Evolutionary conservation across 2,113 vertebrate species (phyloP).

Genomic region (Eurypyga helias): DNA sequence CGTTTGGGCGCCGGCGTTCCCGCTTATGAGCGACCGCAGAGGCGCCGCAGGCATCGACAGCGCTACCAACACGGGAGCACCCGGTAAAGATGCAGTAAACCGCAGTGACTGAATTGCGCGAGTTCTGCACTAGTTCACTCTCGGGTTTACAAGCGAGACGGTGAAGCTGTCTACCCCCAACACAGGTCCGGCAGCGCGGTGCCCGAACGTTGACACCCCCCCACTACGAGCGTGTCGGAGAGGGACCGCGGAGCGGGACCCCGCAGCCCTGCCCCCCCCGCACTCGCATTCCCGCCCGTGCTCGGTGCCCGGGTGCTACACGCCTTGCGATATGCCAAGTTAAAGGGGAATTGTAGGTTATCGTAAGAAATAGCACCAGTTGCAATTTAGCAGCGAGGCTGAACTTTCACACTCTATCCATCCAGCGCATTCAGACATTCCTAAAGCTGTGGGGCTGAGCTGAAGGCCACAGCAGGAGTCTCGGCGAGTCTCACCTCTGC

Average conservation of each 20-base stretch:
- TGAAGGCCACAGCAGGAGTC: neutral
- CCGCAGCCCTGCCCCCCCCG: neutral
- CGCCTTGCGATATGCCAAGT: neutral
- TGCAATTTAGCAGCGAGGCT: neutral
- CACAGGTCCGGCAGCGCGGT: too few species aligned
- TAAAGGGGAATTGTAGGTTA: neutral
- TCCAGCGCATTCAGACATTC: neutral
- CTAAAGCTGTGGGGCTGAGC: neutral
- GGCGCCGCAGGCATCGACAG: too few species aligned
- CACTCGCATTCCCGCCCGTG: neutral
- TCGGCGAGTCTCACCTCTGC: neutral
- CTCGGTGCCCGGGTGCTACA: accelerated
- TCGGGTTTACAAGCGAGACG: too few species aligned
- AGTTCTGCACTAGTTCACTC: too few species aligned
- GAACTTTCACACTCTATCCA: neutral
- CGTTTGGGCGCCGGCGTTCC: neutral
- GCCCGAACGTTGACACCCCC: too few species aligned
- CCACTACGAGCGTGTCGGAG: too few species aligned
- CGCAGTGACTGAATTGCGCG: too few species aligned
- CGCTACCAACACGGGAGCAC: too few species aligned
- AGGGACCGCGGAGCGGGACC: too few species aligned
- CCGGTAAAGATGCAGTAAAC: too few species aligned
- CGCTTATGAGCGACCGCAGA: too few species aligned
- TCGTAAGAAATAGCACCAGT: neutral
- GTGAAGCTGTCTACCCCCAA: too few species aligned